Base-by-base conservation (phyloP, 2,888 invertebrate species). In the Tipula helvola region DNA sequence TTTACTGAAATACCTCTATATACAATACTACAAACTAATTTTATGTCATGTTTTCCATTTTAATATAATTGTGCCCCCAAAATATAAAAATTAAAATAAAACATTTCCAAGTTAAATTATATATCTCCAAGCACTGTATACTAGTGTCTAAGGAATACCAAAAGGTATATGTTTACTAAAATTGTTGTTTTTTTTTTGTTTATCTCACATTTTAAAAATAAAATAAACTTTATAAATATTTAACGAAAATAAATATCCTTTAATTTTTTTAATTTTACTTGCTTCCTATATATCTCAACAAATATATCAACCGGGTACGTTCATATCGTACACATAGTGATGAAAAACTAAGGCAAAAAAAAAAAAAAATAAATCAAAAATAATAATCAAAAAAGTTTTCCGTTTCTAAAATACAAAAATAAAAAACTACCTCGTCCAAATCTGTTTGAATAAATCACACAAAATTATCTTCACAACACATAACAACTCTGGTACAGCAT, bases 391-490 rank as follows among this genome's bases (percentile, higher is more conserved):
- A 71, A 71, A 71, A 71, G 71, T 71, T 71, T 71, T 71, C 10
- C 71, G 71, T 71, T 71, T 28, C 71, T 28, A 71, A 71, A 57
- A 16, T 57, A 16, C 52, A 57, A 57, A 57, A 57, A 57, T 7
- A 57, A 16, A 57, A 57, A 57, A 71, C 18, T 28, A 71, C 71
- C 71, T 71, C 28, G 18, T 71, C 71, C 71, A 71, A 71, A 71
- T 71, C 71, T 71, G 71, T 71, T 71, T 71, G 71, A 71, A 71
- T 71, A 71, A 71, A 71, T 71, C 71, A 71, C 71, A 71, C 71
- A 28, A 71, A 71, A 71, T 71, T 71, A 71, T 71, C 71, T 71
- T 71, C 71, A 71, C 71, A 71, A 28, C 71, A 71, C 18, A 71
- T 28, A 28, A 28, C 71, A 71, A 71, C 28, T 28, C 71, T 71